Percentiles rank a stretch among this genome's conserved stretches.
phyloP scores from a whole-genome alignment of 2,113 vertebrate species.

The Pyrgilauda ruficollis region DNA sequence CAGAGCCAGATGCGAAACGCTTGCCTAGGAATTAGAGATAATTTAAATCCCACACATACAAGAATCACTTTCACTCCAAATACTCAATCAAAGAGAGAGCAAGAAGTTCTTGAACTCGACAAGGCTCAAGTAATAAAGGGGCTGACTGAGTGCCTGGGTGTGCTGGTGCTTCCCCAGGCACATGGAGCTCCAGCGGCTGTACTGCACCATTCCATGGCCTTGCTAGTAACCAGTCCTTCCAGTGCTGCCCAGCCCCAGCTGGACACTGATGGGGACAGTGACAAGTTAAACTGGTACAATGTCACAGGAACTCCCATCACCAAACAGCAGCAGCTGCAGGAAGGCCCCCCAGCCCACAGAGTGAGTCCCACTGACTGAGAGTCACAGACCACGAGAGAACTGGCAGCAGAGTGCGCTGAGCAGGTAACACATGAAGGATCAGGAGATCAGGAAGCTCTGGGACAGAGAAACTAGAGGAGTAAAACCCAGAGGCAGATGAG shows the following conservation, averaged over 20 bases:
- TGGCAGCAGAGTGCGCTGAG: not conserved
- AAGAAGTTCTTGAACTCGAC: not conserved
- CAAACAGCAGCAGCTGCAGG: not conserved
- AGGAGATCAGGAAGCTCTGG: not conserved
- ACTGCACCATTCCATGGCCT: not conserved
- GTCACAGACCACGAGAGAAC: rapidly evolving
- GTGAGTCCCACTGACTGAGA: not conserved
- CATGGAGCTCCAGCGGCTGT: rapidly evolving
- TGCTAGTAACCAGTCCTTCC: not conserved
- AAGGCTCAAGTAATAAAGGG: not conserved
- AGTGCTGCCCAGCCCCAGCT: not conserved
- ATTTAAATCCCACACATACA: slow-evolving; percentile 22
- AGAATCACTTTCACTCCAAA: slow-evolving; percentile 20
- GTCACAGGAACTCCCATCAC: not conserved
- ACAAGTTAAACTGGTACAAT: not conserved
- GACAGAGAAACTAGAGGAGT: not conserved
- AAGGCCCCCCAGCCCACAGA: not conserved
- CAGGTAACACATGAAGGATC: rapidly evolving
- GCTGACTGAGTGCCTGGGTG: not conserved
- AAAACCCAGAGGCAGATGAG: not conserved
- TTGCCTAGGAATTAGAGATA: slow-evolving; percentile 80
- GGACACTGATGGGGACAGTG: not conserved
- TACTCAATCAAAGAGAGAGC: slow-evolving; percentile 1
- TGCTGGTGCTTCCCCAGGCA: not conserved
- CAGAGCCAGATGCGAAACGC: slow-evolving; percentile 94